A percentile compares a stretch with the other conserved stretches of the same genome.
phyloP scores from a whole-genome alignment of 2,797 vertebrate species.

The Gymnothorax reevesii region DNA sequence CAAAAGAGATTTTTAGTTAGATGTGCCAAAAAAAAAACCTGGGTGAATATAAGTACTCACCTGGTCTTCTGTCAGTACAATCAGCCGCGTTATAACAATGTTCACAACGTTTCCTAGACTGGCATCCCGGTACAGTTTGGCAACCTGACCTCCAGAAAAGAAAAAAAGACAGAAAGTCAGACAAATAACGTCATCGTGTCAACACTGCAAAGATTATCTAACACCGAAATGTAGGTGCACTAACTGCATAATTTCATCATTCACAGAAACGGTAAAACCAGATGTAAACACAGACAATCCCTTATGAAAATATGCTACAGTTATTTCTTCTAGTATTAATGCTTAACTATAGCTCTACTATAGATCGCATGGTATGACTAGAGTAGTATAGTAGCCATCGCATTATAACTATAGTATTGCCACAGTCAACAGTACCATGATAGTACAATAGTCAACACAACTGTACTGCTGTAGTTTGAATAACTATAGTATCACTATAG shows the following conservation, averaged over 20 bases:
- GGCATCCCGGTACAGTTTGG: constrained; percentile 99
- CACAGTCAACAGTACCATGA: too few species aligned
- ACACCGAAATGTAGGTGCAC: neutral
- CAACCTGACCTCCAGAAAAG: constrained; percentile 99
- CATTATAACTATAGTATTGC: too few species aligned
- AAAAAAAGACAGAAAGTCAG: constrained; percentile 99
- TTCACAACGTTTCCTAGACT: constrained; percentile 99
- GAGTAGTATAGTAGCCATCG: too few species aligned
- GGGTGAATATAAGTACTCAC: constrained; percentile 66
- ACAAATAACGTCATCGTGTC: constrained; percentile 75
- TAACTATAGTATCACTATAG: too few species aligned
- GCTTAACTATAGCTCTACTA: too few species aligned
- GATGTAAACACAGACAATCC: neutral
- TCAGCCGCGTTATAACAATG: constrained; percentile 96
- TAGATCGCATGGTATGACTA: too few species aligned
- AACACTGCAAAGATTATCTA: constrained; percentile 5
- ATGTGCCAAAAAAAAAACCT: neutral
- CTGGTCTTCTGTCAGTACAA: constrained; percentile 98
- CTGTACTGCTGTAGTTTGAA: too few species aligned
- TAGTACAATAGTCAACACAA: too few species aligned
- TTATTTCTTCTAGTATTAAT: too few species aligned
- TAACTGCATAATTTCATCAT: constrained; percentile 4
- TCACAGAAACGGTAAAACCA: constrained; percentile 1
- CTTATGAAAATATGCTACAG: neutral
- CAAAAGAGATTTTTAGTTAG: neutral